Conservation (phyloP, 2,888 invertebrate genomes). For the Eledona agricola region DNA sequence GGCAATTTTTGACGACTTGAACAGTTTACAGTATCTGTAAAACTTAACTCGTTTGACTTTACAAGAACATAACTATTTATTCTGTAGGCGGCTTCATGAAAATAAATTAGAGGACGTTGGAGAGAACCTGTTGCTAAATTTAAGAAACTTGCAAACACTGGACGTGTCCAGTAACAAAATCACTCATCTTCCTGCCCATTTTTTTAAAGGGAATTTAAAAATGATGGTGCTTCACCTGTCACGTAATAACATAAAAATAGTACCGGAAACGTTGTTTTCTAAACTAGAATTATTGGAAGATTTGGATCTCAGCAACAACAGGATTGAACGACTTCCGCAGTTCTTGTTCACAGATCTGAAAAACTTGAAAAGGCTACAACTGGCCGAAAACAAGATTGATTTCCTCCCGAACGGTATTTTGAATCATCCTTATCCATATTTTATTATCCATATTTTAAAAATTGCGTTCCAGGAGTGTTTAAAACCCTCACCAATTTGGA, state of each 20-base stretch:
- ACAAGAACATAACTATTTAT: constrained; percentile 12
- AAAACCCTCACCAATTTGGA: constrained; percentile 65
- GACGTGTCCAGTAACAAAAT: constrained; percentile 75
- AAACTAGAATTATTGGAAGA: constrained; percentile 70
- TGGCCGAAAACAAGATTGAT: constrained; percentile 74
- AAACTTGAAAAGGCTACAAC: constrained; percentile 70
- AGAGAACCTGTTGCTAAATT: constrained; percentile 66
- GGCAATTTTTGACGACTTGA: constrained; percentile 71
- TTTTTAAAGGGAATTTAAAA: constrained; percentile 69
- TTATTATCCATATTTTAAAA: constrained; percentile 17
- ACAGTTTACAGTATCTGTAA: constrained; percentile 72
- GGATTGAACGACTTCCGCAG: constrained; percentile 68
- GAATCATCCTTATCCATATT: constrained; percentile 4
- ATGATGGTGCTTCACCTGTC: constrained; percentile 73
- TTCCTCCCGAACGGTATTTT: constrained; percentile 65
- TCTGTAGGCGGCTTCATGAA: constrained; percentile 70
- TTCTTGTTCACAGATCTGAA: constrained; percentile 67
- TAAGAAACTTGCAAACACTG: constrained; percentile 72
- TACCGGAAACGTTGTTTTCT: constrained; percentile 69
- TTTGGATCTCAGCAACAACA: constrained; percentile 76
- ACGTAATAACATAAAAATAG: constrained; percentile 69
- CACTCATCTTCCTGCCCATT: constrained; percentile 65
- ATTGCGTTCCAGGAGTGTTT: constrained; percentile 63
- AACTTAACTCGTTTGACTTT: constrained; percentile 51
- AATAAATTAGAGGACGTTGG: constrained; percentile 72